Conservation (phyloP, 2,113 vertebrate species). For the Macrotus californicus region DNA sequence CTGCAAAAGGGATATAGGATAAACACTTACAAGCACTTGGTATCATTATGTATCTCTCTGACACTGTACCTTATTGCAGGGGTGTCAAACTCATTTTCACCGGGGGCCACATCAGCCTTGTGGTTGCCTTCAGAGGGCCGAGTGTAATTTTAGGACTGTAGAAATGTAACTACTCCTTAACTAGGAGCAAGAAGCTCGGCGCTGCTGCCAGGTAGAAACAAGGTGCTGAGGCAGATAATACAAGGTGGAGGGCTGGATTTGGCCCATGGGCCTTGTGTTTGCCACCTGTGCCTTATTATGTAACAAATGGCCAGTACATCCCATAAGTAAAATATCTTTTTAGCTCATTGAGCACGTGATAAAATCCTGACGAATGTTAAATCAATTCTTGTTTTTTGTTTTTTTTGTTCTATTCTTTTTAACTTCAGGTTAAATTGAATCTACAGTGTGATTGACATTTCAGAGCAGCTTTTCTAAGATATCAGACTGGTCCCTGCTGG, state of each 20-base stretch:
- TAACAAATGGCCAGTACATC: not conserved
- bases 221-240: too few species aligned
- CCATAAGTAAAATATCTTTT: not conserved
- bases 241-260: too few species aligned
- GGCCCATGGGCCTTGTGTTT: too few species aligned
- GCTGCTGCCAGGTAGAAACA: too few species aligned
- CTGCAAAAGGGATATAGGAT: not conserved
- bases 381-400: not conserved
- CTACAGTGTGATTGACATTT: not conserved
- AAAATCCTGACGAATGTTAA: not conserved
- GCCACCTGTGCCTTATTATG: not conserved
- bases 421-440: not conserved
- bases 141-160: too few species aligned
- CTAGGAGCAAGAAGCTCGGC: too few species aligned
- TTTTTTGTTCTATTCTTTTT: not conserved
- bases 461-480: not conserved
- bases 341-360: not conserved
- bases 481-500: not conserved
- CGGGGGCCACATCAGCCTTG: too few species aligned
- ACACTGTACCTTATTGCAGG: not conserved
- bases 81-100: too few species aligned
- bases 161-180: too few species aligned
- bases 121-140: too few species aligned
- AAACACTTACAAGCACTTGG: rapidly evolving
- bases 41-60: not conserved